These are phyloP conservation scores for Cephus spinipes DNA, from an alignment of 2,888 invertebrate genomes.

Conservation along the genomic window DNA sequence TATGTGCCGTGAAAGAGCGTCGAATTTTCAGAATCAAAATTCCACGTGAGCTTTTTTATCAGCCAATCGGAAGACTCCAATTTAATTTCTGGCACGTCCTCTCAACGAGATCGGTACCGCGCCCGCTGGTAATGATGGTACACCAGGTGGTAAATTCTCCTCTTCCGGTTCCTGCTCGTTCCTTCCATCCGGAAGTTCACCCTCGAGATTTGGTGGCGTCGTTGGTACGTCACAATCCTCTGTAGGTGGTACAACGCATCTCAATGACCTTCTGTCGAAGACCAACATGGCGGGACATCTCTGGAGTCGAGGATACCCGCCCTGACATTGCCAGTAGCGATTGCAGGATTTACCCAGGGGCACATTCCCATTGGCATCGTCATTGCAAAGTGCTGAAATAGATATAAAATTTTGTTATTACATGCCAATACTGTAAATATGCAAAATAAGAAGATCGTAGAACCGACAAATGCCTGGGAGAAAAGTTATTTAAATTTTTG, in stretches of 20 bases:
- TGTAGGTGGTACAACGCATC: slow-evolving; percentile 90
- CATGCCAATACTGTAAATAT: not conserved
- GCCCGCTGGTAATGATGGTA: slow-evolving; percentile 60
- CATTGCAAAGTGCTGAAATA: slow-evolving; percentile 86
- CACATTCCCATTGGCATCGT: slow-evolving; percentile 91
- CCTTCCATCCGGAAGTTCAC: slow-evolving; percentile 56
- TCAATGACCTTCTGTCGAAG: slow-evolving; percentile 83
- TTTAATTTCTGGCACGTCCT: slow-evolving; percentile 57
- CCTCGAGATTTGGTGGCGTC: slow-evolving; percentile 71
- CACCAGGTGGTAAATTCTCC: slow-evolving; percentile 63
- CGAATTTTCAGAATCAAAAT: not conserved
- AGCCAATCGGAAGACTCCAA: not conserved
- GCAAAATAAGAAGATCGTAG: not conserved
- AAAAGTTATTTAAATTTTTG: slow-evolving; percentile 2
- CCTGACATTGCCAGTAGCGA: slow-evolving; percentile 94
- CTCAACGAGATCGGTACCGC: slow-evolving; percentile 60
- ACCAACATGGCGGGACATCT: slow-evolving; percentile 92
- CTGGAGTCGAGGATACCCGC: slow-evolving; percentile 91
- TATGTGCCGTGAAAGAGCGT: not conserved
- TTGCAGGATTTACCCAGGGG: slow-evolving; percentile 93
- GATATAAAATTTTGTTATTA: not conserved
- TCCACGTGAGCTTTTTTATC: not conserved
- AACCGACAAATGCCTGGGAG: not conserved
- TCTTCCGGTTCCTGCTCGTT: slow-evolving; percentile 64
- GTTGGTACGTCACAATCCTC: slow-evolving; percentile 90